A percentile compares a stretch with the other conserved stretches of the same genome.
These are phyloP conservation scores for Strigops habroptila DNA, from an alignment of 2,113 vertebrate species.

Conservation along the genomic window DNA sequence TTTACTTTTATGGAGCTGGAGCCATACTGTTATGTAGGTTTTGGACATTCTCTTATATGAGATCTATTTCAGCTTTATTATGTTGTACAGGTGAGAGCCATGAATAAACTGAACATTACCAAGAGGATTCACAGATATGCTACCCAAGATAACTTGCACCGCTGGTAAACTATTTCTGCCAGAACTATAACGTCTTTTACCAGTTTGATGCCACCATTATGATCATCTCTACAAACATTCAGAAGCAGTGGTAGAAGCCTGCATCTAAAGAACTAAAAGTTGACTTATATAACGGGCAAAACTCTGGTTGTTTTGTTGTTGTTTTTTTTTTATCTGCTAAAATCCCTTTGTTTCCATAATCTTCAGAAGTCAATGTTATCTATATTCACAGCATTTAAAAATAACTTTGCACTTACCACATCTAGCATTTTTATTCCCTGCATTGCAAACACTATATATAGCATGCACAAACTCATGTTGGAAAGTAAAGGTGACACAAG, in stretches of 20 bases:
- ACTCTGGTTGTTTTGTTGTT: not conserved
- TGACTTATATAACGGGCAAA: not conserved
- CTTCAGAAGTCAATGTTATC: not conserved
- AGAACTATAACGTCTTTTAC: not conserved
- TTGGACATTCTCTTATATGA: not conserved
- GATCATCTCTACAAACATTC: not conserved
- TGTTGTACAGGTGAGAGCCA: not conserved
- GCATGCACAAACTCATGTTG: not conserved
- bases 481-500: constrained; percentile 33
- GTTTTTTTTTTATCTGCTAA: not conserved
- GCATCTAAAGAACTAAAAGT: not conserved
- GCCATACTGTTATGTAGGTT: not conserved
- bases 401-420: not conserved
- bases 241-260: not conserved
- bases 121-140: not conserved
- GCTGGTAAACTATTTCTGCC: not conserved
- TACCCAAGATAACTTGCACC: not conserved
- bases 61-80: not conserved
- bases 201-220: not conserved
- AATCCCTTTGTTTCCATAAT: not conserved
- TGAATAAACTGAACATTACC: not conserved
- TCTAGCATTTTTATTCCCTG: not conserved
- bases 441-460: constrained; percentile 12
- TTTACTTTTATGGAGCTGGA: not conserved
- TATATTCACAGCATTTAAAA: not conserved